A percentile compares a stretch with the other conserved stretches of the same genome.
Conservation (phyloP, 2,888 invertebrate genomes). For the Micoletzkya japonica region DNA sequence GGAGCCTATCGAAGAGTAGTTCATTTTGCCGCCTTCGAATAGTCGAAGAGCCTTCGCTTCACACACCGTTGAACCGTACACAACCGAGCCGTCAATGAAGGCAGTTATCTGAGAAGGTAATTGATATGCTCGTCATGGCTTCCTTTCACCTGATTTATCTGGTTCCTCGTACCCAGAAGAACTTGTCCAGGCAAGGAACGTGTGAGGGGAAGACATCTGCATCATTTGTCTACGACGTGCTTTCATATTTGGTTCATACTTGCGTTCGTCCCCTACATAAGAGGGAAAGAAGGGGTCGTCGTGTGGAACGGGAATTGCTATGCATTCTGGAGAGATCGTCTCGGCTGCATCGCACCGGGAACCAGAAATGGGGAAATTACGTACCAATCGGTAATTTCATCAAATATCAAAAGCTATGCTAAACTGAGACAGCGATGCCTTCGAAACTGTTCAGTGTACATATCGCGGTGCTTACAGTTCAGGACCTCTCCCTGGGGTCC, state of each 20-base stretch:
- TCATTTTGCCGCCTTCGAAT: conserved; percentile 55
- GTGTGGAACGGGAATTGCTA: conserved; percentile 85
- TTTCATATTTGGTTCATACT: background rate
- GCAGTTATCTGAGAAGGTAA: conserved; percentile 73
- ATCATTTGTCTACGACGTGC: background rate
- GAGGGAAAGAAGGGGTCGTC: conserved; percentile 87
- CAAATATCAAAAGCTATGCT: background rate
- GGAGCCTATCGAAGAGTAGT: conserved; percentile 37
- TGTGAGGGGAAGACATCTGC: conserved; percentile 27
- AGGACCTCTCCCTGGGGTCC: conserved; percentile 53
- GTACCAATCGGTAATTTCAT: no score
- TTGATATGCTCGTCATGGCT: no score
- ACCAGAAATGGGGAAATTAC: background rate
- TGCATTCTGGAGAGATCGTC: conserved; percentile 88
- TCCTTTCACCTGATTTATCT: conserved; percentile 74
- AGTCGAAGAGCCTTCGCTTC: conserved; percentile 51
- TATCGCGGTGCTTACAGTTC: conserved; percentile 46
- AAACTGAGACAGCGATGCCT: background rate
- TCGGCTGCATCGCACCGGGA: conserved; percentile 78
- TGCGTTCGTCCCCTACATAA: conserved; percentile 20
- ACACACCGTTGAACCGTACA: conserved; percentile 62
- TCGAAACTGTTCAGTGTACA: conserved; percentile 4
- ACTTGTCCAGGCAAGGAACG: conserved; percentile 27
- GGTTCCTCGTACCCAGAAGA: conserved; percentile 14
- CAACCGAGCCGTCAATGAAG: conserved; percentile 68